Percentiles rank a stretch among this genome's conserved stretches.
Conservation (phyloP, 2,797 vertebrate species). For the Molothrus aeneus region DNA sequence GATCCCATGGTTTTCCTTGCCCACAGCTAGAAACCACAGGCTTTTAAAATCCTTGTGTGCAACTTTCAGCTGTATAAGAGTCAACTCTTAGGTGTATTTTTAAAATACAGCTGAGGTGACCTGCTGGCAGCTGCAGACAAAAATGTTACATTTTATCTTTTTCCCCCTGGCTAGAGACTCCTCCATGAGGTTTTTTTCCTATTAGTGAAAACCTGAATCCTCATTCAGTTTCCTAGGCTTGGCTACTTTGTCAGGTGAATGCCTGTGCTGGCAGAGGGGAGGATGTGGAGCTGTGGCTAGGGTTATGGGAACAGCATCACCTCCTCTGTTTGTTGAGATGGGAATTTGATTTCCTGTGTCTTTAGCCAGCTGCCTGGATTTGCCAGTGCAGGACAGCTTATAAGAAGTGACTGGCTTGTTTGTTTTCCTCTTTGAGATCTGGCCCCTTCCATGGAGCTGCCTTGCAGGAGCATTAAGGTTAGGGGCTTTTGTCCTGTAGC, state of each 20-base stretch:
- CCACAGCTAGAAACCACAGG: neutral
- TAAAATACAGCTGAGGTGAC: neutral
- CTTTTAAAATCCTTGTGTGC: neutral
- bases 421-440: neutral
- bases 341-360: neutral
- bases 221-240: neutral
- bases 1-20: neutral
- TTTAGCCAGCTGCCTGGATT: neutral
- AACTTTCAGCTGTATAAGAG: neutral
- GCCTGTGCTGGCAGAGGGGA: accelerated
- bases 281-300: neutral
- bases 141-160: neutral
- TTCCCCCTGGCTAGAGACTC: neutral
- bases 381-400: neutral
- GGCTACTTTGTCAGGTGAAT: neutral
- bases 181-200: neutral
- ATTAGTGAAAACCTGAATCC: neutral
- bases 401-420: neutral
- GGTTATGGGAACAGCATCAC: neutral
- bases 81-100: neutral
- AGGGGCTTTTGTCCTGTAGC: neutral
- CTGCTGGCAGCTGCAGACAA: neutral
- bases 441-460: neutral
- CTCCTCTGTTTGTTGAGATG: neutral
- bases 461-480: neutral